Base-by-base conservation (phyloP, 2,888 invertebrate species). In the Ochropleura plecta region DNA sequence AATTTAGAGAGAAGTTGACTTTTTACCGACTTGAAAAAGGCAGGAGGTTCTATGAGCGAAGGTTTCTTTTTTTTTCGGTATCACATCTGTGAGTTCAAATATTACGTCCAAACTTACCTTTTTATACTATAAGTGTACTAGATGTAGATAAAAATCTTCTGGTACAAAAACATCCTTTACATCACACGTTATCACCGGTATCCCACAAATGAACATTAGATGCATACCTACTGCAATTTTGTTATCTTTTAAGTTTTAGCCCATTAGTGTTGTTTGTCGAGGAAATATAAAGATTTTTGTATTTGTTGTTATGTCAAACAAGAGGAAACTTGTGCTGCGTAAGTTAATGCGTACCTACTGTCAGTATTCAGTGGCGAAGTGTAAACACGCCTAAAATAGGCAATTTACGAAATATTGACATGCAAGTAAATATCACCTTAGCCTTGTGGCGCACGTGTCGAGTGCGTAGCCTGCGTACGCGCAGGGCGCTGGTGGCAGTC, bases 351-450 rank as follows among this genome's bases (percentile, higher is more conserved):
- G 30, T 30, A 30, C 30, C 30, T 30, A 14, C 14, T 44, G 66
- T 57, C 55, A 69, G 30, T 62, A 55, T 51, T 59, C 70, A 69
- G 49, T 69, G 71, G 66, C 64, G 30, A 68, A 67, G 63, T 73
- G 73, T 73, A 68, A 70, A 74, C 73, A 71, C 51, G 65, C 42
- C 72, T 83, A 62, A 68, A 79, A 65, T 64, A 72, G 57, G 18
- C 51, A 76, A 78, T 84, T 84, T 70, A 84, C 83, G 82, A 84
- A 84, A 83, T 83, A 73, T 83, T 74, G 77, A 77, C 73, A 73
- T 66, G 60, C 68, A 81, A 73, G 84, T 81, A 83, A 83, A 83
- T 75, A 83, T 84, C 84, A 81, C 84, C 84, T 84, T 84, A 83
- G 83, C 83, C 83, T 83, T 83, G 84, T 48, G 44, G 46, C 81